Conservation (phyloP, 2,888 invertebrate species). For the Pheosia gnoma region DNA sequence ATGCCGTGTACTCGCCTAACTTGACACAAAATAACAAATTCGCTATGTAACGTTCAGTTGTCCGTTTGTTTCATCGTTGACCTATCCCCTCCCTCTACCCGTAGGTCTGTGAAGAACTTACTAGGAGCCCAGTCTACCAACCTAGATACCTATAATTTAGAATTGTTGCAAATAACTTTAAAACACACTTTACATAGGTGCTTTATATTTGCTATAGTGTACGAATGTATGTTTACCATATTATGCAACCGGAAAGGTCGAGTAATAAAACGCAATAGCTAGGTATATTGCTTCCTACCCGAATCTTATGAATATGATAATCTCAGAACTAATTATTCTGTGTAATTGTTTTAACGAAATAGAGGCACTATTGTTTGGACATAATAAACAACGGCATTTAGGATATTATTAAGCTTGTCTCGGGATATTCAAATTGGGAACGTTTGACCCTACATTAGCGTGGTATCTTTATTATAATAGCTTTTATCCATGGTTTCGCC, state of each 20-base stretch:
- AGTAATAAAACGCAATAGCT: constrained; percentile 24
- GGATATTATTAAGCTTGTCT: constrained; percentile 21
- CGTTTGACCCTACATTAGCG: constrained; percentile 17
- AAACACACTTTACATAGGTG: too few relatives aligned
- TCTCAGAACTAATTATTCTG: constrained; percentile 28
- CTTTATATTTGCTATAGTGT: too few relatives aligned
- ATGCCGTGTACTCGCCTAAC: too few relatives aligned
- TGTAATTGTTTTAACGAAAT: constrained; percentile 19
- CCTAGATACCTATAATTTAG: too few relatives aligned
- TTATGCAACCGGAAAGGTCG: neutral
- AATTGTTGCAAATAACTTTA: too few relatives aligned
- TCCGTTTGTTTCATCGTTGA: too few relatives aligned
- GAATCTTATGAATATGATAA: constrained; percentile 29
- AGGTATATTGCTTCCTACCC: constrained; percentile 22
- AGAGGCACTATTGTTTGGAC: constrained; percentile 28
- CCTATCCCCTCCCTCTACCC: too few relatives aligned
- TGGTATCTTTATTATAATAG: constrained; percentile 5
- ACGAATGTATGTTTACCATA: neutral
- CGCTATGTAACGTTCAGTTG: too few relatives aligned
- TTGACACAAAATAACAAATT: too few relatives aligned
- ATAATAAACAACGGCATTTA: constrained; percentile 38
- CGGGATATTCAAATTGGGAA: constrained; percentile 24
- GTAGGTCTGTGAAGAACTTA: too few relatives aligned
- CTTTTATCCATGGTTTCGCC: neutral
- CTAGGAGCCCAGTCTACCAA: too few relatives aligned